Evolutionary conservation across 2,888 invertebrate genomes (phyloP).

Genomic region (Latrodectus elegans): DNA sequence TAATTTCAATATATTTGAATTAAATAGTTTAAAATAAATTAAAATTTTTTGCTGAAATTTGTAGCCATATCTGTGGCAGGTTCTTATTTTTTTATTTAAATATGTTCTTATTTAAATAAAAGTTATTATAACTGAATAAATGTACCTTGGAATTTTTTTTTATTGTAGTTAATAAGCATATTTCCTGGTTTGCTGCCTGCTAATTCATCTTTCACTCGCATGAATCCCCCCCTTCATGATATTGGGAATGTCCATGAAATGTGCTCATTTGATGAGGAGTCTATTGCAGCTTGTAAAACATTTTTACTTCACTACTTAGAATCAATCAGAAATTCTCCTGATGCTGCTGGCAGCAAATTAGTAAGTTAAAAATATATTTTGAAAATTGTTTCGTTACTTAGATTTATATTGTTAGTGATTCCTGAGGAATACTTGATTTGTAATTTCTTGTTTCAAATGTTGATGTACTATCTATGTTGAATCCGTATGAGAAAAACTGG

Average conservation of each 20-base stretch:
- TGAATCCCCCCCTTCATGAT: constrained; percentile 76
- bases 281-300: constrained; percentile 73
- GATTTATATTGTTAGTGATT: too few species aligned
- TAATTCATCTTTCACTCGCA: constrained; percentile 75
- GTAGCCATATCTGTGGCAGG: not conserved
- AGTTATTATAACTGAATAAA: not conserved
- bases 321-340: constrained; percentile 73
- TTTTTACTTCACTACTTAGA: constrained; percentile 75
- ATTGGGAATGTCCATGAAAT: constrained; percentile 76
- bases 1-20: too few species aligned
- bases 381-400: too few species aligned
- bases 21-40: too few species aligned
- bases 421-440: too few species aligned
- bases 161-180: constrained; percentile 76
- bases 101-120: too few species aligned
- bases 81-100: not conserved
- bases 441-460: too few species aligned
- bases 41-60: too few species aligned
- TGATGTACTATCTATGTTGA: too few species aligned
- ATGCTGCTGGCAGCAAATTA: constrained; percentile 73
- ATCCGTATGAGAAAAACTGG: too few species aligned
- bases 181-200: constrained; percentile 76
- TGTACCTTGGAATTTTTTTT: constrained; percentile 10
- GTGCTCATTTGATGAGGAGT: constrained; percentile 73
- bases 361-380: constrained; percentile 70